phyloP scores from a whole-genome alignment of 2,797 vertebrate genomes.

The Malurus splendens region DNA sequence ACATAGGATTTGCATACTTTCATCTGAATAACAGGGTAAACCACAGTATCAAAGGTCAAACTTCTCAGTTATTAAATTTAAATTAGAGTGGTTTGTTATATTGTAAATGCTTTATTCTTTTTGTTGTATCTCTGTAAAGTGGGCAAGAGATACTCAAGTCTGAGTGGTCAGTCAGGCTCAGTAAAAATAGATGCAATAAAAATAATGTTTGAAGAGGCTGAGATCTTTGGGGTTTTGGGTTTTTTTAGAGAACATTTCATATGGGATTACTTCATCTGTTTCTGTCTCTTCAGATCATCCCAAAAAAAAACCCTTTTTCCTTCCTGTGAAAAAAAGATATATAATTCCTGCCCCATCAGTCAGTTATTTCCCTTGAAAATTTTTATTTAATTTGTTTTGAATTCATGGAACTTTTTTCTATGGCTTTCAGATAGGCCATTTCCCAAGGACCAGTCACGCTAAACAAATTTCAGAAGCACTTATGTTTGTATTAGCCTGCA shows the following conservation, averaged over 20 bases:
- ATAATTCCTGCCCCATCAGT: background rate
- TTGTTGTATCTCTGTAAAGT: background rate
- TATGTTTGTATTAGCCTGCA: background rate
- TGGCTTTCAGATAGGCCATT: background rate
- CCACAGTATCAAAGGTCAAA: background rate
- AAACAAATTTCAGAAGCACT: background rate
- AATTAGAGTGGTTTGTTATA: background rate
- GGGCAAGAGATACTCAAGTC: background rate
- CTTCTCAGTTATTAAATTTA: background rate
- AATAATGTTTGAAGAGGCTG: background rate
- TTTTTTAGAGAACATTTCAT: background rate
- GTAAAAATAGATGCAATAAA: background rate
- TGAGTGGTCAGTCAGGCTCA: background rate
- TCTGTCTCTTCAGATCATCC: background rate
- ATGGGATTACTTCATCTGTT: background rate
- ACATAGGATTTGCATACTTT: background rate
- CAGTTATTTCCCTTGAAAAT: background rate
- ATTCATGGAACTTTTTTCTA: background rate
- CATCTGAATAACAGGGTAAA: background rate
- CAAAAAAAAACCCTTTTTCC: background rate
- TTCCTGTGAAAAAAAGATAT: background rate
- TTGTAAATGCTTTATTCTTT: background rate
- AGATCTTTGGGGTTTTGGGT: fast-evolving
- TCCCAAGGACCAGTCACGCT: background rate
- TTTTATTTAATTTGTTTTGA: background rate